Base-by-base conservation (phyloP, 2,888 invertebrate genomes). In the Clusia tigrina region DNA sequence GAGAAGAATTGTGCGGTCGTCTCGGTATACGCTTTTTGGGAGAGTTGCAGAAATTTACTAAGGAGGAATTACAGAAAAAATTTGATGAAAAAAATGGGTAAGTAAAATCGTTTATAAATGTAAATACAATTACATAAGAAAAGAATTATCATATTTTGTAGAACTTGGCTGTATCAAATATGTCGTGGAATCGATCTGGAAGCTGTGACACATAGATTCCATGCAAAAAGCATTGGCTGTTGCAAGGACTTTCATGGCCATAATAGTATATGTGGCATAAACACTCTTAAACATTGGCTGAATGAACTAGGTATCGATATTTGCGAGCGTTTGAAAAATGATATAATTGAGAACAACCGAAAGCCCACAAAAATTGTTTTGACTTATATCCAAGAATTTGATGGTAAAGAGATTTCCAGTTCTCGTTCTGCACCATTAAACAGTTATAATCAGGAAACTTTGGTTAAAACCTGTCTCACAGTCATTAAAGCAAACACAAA, bases 201-300 rank as follows among this genome's bases (percentile, higher is more conserved):
- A 76, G 90, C 92, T 15, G 98, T 98, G 0, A 90, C 89, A 64
- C 89, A 91, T 0, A 88, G 95, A 68, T 89, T 95, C 66, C 88
- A 95, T 60, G 88, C 95, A 0, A 96, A 97, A 83, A 96, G 96
- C 58, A 95, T 98, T 72, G 98, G 96, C 0, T 96, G 96, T 76
- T 94, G 95, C 80, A 98, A 98, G 84, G 94, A 94, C 77, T 97
- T 98, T 81, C 89, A 90, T 1, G 98, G 96, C 0, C 89, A 88
- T 75, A 88, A 88, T 69, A 90, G 92, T 10, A 87, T 97, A 3
- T 82, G 84, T 0, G 89, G 89, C 18, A 79, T 88, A 37, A 88
- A 90, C 25, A 88, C 88, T 62, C 86, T 94, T 20, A 85, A 86
- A 57, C 90, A 92, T 78, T 97, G 97, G 97, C 84, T 95, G 0